phyloP scores from a whole-genome alignment of 2,113 vertebrate genomes.

The Gobius niger region DNA sequence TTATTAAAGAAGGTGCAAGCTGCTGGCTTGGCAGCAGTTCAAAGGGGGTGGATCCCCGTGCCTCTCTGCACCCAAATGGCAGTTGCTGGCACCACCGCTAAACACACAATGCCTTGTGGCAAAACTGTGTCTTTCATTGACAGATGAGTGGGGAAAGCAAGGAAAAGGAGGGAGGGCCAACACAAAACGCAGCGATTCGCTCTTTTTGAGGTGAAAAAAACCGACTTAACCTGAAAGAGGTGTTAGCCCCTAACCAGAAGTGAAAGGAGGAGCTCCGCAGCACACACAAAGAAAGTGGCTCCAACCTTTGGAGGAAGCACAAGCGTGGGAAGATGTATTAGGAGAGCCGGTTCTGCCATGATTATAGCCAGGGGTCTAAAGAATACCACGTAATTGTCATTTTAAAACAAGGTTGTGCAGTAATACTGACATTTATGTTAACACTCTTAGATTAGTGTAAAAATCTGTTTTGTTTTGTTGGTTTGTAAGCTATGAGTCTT shows the following conservation, averaged over 20 bases:
- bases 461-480: not conserved
- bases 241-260: constrained; percentile 59
- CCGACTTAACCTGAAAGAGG: constrained; percentile 67
- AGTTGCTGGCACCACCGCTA: constrained; percentile 79
- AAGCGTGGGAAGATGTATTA: constrained; percentile 45
- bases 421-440: constrained; percentile 4
- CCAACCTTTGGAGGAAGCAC: constrained; percentile 25
- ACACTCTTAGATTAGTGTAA: not conserved
- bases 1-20: constrained; percentile 77
- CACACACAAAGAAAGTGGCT: constrained; percentile 35
- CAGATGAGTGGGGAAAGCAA: constrained; percentile 65
- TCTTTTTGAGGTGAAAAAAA: constrained; percentile 41
- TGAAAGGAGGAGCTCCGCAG: constrained; percentile 44
- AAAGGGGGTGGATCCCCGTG: constrained; percentile 76
- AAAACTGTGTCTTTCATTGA: constrained; percentile 75
- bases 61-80: constrained; percentile 76
- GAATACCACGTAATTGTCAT: constrained; percentile 13
- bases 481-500: not conserved
- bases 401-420: not conserved
- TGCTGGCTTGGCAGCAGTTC: constrained; percentile 79
- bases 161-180: constrained; percentile 51
- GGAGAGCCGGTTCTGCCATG: constrained; percentile 35
- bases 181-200: constrained; percentile 61
- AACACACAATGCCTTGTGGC: constrained; percentile 82
- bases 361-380: constrained; percentile 15